Base-by-base conservation (phyloP, 1,140 invertebrate genomes). In the Limonius californicus region DNA sequence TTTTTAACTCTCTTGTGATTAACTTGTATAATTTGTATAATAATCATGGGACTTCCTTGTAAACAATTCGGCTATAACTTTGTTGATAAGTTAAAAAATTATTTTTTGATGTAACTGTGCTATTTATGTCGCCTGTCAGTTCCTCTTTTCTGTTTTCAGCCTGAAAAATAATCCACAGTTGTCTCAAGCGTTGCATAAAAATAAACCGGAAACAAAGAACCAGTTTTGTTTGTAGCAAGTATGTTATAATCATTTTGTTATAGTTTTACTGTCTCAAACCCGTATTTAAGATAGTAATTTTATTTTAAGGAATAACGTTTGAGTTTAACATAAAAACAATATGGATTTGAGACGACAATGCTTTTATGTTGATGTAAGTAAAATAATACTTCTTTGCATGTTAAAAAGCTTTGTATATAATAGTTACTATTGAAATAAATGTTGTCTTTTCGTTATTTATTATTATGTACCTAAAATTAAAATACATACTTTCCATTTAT, bases 381-480 rank as follows among this genome's bases (percentile, higher is more conserved):
- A n/a, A 6, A 27, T 55, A 54, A 54, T 23, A 54, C 27, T 55
- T 55, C 2, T 55, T 27, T 32, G 54, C 27, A 55, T 27, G 54
- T 55, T 55, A 23, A 55, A 55, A 55, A 23, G 27, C 27, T 27
- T 55, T 67, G 66, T 68, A 68, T 61, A 68, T 69, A 69, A 62
- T 63, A 67, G 65, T 64, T 68, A 63, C 57, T 65, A 65, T 57
- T 62, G 61, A 69, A 55, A 69, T 69, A 69, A 69, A 69, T 69
- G 67, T 69, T 69, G 67, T 69, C 67, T 69, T 69, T 69, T 69
- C 62, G 67, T 69, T 69, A 63, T 4, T 14, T 21, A 27, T 43
- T 63, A 16, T 14, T 62, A 12, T 21, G 27, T 11, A 32, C 27
- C n/a, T n/a, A n/a, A 32, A 32, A 39, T 39, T 39, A 9, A 12